Evolutionary conservation across 2,113 vertebrate species (phyloP).

Genomic region (Ovis aries): ARS-UI_Ramb_v3.0 NC_056066.1:14625001-14625500

Average conservation of each 20-base stretch:
- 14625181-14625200: background rate
- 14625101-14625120: background rate
- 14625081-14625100: background rate
- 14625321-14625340: background rate
- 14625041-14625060: background rate
- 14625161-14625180: background rate
- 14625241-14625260: background rate
- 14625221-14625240: background rate
- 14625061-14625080: background rate
- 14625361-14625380: background rate
- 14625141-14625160: background rate
- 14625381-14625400: background rate
- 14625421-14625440: background rate
- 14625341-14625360: background rate
- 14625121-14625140: background rate
- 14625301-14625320: background rate
- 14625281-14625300: background rate
- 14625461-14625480: background rate
- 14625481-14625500: background rate
- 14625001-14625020: rapidly evolving
- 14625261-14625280: background rate
- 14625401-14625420: background rate
- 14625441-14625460: background rate
- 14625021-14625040: background rate
- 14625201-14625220: background rate